A percentile compares a stretch with the other conserved stretches of the same genome.
phyloP scores from a whole-genome alignment of 2,888 invertebrate species.

The Lasioglossum zephyrum region DNA sequence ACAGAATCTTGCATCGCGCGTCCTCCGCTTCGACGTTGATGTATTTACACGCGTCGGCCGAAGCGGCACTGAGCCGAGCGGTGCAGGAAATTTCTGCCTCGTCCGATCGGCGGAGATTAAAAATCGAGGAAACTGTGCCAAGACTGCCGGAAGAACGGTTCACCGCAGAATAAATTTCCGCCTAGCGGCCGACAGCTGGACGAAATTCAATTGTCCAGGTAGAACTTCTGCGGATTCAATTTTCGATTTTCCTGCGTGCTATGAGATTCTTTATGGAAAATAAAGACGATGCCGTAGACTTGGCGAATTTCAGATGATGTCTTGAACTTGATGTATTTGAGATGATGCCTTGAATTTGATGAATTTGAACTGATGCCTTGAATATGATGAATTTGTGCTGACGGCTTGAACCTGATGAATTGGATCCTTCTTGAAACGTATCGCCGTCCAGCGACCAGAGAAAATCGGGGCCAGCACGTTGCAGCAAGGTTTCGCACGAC shows the following conservation, averaged over 20 bases:
- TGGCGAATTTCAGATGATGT: too few relatives aligned
- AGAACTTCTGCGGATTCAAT: background rate
- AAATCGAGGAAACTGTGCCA: background rate
- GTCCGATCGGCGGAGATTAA: background rate
- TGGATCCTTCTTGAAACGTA: too few relatives aligned
- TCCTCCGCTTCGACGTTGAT: constrained; percentile 41
- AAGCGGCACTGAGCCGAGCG: background rate
- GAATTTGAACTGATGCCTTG: too few relatives aligned
- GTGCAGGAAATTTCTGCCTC: background rate
- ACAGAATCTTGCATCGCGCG: constrained; percentile 42
- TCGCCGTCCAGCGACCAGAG: too few relatives aligned
- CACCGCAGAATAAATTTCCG: constrained; percentile 19
- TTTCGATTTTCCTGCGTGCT: too few relatives aligned
- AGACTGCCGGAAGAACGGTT: background rate
- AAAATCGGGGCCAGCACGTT: too few relatives aligned
- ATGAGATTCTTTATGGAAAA: too few relatives aligned
- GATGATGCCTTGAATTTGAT: too few relatives aligned
- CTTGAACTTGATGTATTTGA: too few relatives aligned
- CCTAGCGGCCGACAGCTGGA: background rate
- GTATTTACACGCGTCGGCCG: constrained; percentile 13
- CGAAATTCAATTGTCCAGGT: background rate
- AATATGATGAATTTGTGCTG: too few relatives aligned
- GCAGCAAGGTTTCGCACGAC: background rate
- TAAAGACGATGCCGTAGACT: too few relatives aligned
- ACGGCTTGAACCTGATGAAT: too few relatives aligned